Evolutionary conservation across 1,140 invertebrate genomes (phyloP).

Genomic region (Leptinotarsa lineolata): DNA sequence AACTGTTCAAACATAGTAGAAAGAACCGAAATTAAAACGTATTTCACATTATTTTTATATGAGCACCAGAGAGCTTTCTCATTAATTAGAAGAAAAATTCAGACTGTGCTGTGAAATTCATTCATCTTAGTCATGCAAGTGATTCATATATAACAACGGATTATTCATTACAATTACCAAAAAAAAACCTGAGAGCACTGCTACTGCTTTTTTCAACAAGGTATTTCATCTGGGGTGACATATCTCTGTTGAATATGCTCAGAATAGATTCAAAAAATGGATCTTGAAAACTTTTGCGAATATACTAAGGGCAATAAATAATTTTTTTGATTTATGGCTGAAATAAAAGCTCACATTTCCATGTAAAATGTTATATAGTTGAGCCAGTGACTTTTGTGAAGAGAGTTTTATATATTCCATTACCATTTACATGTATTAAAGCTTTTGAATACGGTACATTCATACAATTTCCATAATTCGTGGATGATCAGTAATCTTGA

Average conservation of each 20-base stretch:
- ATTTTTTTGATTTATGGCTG: background rate
- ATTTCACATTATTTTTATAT: background rate
- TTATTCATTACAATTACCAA: background rate
- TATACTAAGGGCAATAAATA: background rate
- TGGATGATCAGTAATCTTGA: too few species aligned
- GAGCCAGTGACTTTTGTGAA: background rate
- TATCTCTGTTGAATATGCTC: background rate
- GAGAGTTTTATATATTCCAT: too few species aligned
- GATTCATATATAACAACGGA: background rate
- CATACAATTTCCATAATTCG: too few species aligned
- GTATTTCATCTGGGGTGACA: background rate
- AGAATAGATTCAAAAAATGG: background rate
- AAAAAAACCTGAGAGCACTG: background rate
- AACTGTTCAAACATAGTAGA: background rate
- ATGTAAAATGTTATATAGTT: background rate
- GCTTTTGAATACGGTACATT: too few species aligned
- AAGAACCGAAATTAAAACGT: background rate
- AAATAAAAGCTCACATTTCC: slow-evolving; percentile 4
- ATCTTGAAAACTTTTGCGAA: slow-evolving; percentile 6
- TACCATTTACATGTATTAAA: too few species aligned
- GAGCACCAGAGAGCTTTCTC: background rate
- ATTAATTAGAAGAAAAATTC: background rate
- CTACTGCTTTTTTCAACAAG: background rate
- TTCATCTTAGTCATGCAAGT: too few species aligned
- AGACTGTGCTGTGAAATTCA: too few species aligned